phyloP scores from a whole-genome alignment of 2,797 vertebrate genomes.

The Peromyscus nudipes region DNA sequence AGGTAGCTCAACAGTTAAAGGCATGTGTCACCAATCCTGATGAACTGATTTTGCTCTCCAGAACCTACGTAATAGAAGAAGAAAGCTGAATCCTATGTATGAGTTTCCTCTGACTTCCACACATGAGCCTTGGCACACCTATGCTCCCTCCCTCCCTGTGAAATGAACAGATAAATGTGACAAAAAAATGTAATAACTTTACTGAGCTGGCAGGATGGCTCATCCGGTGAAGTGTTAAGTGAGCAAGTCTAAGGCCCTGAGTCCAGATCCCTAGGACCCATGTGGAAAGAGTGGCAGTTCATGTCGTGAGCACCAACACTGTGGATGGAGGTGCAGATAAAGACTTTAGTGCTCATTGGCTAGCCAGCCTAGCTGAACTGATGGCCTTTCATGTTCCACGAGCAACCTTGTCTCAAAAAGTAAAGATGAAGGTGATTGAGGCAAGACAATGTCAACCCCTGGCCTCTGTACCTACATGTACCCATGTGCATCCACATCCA shows the following conservation, averaged over 20 bases:
- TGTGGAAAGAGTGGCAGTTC: too few relatives aligned
- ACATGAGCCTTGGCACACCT: background rate
- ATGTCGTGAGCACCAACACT: background rate
- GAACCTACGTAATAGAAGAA: background rate
- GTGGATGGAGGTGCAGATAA: background rate
- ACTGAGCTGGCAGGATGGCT: too few relatives aligned
- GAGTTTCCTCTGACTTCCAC: background rate
- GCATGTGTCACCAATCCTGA: background rate
- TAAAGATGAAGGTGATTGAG: background rate
- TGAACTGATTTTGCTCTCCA: too few relatives aligned
- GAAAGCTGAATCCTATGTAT: background rate
- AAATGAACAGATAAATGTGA: background rate
- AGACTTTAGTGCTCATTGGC: too few relatives aligned
- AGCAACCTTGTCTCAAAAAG: background rate
- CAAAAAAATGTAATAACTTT: too few relatives aligned
- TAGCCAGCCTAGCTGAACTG: background rate
- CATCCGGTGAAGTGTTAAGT: background rate
- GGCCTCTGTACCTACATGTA: background rate
- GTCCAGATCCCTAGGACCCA: background rate
- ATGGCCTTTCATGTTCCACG: background rate
- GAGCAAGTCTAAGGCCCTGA: background rate
- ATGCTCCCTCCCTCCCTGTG: too few relatives aligned
- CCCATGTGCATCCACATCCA: too few relatives aligned
- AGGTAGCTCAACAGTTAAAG: background rate
- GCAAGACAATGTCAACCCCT: background rate